Conservation (phyloP, 2,888 invertebrate species). For the Apocheima hispidaria region DNA sequence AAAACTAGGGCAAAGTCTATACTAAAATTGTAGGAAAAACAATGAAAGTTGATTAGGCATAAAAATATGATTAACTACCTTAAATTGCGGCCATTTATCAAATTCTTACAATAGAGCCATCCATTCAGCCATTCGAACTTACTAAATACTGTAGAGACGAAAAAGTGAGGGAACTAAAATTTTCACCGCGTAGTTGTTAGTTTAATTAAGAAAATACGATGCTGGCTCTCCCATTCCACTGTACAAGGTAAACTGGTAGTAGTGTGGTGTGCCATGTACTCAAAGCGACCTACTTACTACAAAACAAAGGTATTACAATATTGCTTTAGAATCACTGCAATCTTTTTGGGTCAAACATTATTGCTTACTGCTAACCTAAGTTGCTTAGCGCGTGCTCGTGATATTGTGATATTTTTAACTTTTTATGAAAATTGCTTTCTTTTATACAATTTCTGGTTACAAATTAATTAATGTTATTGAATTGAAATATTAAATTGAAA, state of each 20-base stretch:
- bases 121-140: too few relatives aligned
- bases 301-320: slow-evolving; percentile 9
- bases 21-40: too few relatives aligned
- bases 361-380: slow-evolving; percentile 21
- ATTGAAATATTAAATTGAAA: too few relatives aligned
- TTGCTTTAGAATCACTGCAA: slow-evolving; percentile 26
- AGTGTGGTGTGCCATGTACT: not conserved
- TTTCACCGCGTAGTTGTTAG: not conserved
- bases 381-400: not conserved
- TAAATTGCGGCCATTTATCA: too few relatives aligned
- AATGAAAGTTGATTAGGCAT: too few relatives aligned
- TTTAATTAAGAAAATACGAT: not conserved
- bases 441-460: not conserved
- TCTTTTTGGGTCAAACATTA: slow-evolving; percentile 35
- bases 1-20: too few relatives aligned
- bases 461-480: too few relatives aligned
- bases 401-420: too few relatives aligned
- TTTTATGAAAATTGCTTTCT: not conserved
- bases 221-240: not conserved
- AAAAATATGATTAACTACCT: too few relatives aligned
- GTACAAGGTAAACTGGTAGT: not conserved
- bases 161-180: too few relatives aligned
- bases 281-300: slow-evolving; percentile 4
- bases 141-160: too few relatives aligned
- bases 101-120: too few relatives aligned